Conservation (phyloP, 2,888 invertebrate species). For the Agonum fuliginosum region DNA sequence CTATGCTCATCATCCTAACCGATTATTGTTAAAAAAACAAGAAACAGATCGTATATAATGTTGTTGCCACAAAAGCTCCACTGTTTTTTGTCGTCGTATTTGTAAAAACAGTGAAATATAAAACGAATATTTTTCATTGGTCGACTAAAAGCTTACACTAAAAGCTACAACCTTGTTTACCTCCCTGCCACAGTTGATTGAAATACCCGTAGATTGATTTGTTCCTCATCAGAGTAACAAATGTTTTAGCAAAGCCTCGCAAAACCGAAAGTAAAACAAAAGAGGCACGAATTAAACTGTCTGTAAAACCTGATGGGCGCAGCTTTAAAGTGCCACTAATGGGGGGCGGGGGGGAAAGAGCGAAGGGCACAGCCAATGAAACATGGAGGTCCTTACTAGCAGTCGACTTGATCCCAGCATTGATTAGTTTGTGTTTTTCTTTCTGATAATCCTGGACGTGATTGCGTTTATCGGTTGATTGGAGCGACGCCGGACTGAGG, state of each 20-base stretch:
- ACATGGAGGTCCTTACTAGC: slow-evolving; percentile 27
- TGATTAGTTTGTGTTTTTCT: slow-evolving; percentile 59
- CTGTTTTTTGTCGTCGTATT: too few relatives aligned
- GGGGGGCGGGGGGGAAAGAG: neutral
- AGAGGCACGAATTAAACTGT: slow-evolving; percentile 27
- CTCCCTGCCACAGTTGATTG: slow-evolving; percentile 14
- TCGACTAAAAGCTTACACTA: neutral
- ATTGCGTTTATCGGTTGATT: slow-evolving; percentile 57
- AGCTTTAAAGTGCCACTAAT: slow-evolving; percentile 13
- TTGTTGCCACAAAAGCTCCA: too few relatives aligned
- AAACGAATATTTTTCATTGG: neutral
- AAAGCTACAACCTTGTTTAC: neutral
- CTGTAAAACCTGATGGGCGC: slow-evolving; percentile 25
- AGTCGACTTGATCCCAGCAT: slow-evolving; percentile 44
- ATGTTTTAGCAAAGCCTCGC: slow-evolving; percentile 19
- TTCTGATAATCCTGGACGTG: slow-evolving; percentile 59
- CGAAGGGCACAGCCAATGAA: slow-evolving; percentile 10
- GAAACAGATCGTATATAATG: too few relatives aligned
- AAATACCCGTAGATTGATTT: neutral
- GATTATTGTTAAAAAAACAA: too few relatives aligned
- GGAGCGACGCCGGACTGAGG: neutral
- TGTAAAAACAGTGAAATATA: neutral
- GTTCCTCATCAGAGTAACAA: slow-evolving; percentile 18
- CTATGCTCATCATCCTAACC: too few relatives aligned
- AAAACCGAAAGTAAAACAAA: slow-evolving; percentile 46